phyloP scores from a whole-genome alignment of 2,113 vertebrate species.

The Lagopus leucura region DNA sequence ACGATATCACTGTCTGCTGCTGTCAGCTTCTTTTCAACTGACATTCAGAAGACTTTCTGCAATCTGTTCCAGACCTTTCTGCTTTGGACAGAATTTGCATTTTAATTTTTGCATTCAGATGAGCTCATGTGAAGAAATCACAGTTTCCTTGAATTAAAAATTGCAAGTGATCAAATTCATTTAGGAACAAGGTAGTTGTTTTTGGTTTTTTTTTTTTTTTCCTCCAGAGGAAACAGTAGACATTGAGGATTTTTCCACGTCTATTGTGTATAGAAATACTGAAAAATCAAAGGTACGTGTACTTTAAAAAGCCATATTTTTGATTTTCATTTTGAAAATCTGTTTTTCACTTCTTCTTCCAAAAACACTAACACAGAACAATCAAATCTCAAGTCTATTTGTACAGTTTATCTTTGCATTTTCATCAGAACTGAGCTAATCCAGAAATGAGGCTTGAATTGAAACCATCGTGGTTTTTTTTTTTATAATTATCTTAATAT shows the following conservation, averaged over 20 bases:
- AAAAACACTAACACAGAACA: background rate
- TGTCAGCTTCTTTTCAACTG: constrained; percentile 25
- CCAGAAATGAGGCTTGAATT: background rate
- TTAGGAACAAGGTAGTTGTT: background rate
- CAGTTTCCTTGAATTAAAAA: background rate
- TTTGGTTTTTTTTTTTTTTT: background rate
- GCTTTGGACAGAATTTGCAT: background rate
- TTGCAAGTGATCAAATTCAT: background rate
- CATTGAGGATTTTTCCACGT: background rate
- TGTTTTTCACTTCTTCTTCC: background rate
- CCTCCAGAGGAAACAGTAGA: background rate
- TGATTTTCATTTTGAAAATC: background rate
- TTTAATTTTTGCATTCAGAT: constrained; percentile 26
- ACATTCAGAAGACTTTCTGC: constrained; percentile 16
- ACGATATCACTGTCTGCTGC: background rate
- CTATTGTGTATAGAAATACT: background rate
- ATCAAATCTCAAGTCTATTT: background rate
- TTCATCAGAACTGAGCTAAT: background rate
- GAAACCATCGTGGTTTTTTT: background rate
- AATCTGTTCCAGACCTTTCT: constrained; percentile 52
- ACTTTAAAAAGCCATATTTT: background rate
- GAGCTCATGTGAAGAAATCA: background rate
- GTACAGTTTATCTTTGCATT: background rate
- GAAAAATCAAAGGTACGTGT: background rate
- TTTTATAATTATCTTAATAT: background rate